These are phyloP conservation scores for Coregonus ussuriensis DNA, from an alignment of 2,797 vertebrate genomes.

Conservation along the genomic window DNA sequence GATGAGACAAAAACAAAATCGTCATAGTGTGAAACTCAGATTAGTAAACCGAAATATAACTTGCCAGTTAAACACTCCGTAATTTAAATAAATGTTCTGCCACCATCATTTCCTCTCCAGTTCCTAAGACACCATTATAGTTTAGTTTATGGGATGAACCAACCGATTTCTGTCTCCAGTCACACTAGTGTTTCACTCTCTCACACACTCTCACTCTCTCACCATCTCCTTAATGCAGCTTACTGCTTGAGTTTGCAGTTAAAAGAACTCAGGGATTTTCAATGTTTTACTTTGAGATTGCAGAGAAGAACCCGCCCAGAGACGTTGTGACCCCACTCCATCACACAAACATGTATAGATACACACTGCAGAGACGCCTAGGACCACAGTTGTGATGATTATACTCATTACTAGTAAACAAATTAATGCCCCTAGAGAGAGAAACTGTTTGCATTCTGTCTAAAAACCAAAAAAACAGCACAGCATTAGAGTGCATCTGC, in stretches of 20 bases:
- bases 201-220: no score
- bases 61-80: neutral
- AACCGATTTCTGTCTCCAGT: slow-evolving; percentile 16
- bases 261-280: slow-evolving; percentile 65
- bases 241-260: slow-evolving; percentile 69
- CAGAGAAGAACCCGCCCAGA: slow-evolving; percentile 8
- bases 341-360: slow-evolving; percentile 8
- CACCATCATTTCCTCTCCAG: slow-evolving; percentile 3
- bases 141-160: slow-evolving; percentile 28
- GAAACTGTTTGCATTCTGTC: neutral
- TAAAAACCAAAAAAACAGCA: neutral
- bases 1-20: neutral
- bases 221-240: slow-evolving; percentile 61
- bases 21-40: no score
- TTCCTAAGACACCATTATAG: slow-evolving; percentile 22
- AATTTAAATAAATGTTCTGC: slow-evolving; percentile 2
- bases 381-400: slow-evolving; percentile 22
- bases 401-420: slow-evolving; percentile 13
- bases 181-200: slow-evolving; percentile 15
- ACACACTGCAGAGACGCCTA: neutral
- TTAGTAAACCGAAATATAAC: neutral
- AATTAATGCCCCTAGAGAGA: neutral
- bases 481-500: neutral
- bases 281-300: slow-evolving; percentile 54
- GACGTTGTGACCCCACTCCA: slow-evolving; percentile 4